Evolutionary conservation across 2,888 invertebrate species (phyloP).

Genomic region (Melanotus villosus): DNA sequence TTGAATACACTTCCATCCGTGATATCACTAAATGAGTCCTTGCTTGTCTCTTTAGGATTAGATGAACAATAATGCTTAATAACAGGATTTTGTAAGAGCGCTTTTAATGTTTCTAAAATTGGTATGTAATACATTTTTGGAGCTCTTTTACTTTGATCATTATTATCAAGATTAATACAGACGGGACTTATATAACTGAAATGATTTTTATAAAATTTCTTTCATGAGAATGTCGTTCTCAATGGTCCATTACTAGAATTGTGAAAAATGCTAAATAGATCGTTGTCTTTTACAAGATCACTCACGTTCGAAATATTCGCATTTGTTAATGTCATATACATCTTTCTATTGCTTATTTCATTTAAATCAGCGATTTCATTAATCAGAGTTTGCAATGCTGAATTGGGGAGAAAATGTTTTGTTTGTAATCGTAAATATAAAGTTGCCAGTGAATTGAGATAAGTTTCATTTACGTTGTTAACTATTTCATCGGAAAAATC

Average conservation of each 20-base stretch:
- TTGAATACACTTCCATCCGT: slow-evolving; percentile 40
- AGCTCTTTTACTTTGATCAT: background rate
- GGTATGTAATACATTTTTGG: slow-evolving; percentile 31
- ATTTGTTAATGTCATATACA: background rate
- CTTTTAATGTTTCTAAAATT: slow-evolving; percentile 28
- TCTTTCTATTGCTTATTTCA: background rate
- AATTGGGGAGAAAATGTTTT: slow-evolving; percentile 26
- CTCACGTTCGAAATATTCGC: background rate
- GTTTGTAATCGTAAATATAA: slow-evolving; percentile 21
- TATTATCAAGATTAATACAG: slow-evolving; percentile 1
- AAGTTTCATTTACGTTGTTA: too few species aligned
- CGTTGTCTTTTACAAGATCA: background rate
- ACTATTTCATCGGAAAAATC: background rate
- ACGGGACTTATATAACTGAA: slow-evolving; percentile 36
- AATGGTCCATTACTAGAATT: slow-evolving; percentile 10
- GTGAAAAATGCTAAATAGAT: slow-evolving; percentile 20
- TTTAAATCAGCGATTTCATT: slow-evolving; percentile 12
- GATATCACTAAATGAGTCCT: slow-evolving; percentile 23
- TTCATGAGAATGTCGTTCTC: slow-evolving; percentile 21
- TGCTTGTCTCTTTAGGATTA: background rate
- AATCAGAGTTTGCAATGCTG: slow-evolving; percentile 27
- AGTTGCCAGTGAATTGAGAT: slow-evolving; percentile 5
- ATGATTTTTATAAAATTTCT: slow-evolving; percentile 36
- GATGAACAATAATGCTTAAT: slow-evolving; percentile 3
- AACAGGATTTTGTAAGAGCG: background rate